Evolutionary conservation across 1,140 invertebrate genomes (phyloP), one percentile per base, ranked within the genome.

Genomic region (Zaprionus davidi): DNA sequence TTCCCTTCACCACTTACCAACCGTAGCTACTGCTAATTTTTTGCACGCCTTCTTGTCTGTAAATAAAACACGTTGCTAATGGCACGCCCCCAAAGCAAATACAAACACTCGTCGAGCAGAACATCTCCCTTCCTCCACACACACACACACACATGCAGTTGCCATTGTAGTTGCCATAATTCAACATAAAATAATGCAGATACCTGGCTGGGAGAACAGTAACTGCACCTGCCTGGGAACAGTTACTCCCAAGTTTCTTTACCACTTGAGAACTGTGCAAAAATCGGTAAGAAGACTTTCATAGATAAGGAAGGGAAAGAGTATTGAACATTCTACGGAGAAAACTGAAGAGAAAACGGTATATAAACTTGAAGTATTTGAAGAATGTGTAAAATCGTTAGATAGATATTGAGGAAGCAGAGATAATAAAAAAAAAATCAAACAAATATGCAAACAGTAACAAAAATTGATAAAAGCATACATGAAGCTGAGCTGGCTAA

Each of bases 171-270:
- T 66, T 60, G 53, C 67, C 81, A 88, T 88, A 88, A 88, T 76
- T 88, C 84, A 87, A 83, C 84, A 88, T 88, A 88, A 87, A 73
- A 88, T 87, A 81, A 87, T 70, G 81, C 83, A 83, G 79, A 76
- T 66, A 67, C 69, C 74, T 71, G 77, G 58, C 62, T 20, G 46
- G 26, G 60, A 59, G 59, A 57, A 63, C 62, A 49, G 66, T 63
- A 63, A 38, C 26, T 64, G 68, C 59, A 71, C 49, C 46, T 71
- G 49, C 59, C 34, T 44, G 49, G 49, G n/a, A 49, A 74, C 44
- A 60, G 71, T 26, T 46, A 20, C 26, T 20, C 15, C 26, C 28
- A 69, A 69, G 57, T 69, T 68, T 28, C 6, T 31, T 20, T n/a
- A n/a, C 20, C 49, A 44, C 46, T 36, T 31, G 17, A 41, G 31